Evolutionary conservation across 2,797 vertebrate genomes (phyloP), one percentile per base, ranked within the genome.

Genomic region (Sebastes nivosus): DNA sequence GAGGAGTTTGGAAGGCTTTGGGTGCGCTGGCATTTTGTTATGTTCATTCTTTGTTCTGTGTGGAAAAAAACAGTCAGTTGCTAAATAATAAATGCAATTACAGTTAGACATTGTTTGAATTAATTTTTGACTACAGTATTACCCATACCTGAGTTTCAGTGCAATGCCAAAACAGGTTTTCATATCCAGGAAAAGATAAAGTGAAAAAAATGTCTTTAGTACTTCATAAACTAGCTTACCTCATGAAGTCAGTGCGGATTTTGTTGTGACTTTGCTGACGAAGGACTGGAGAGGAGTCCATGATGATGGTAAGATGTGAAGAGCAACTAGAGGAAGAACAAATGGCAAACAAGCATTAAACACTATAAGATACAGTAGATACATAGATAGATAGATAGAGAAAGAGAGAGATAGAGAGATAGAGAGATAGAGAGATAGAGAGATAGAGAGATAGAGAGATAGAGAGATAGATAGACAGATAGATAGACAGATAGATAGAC

Each of bases 221-320:
- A 16, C 67, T 67, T 59, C 0, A 42, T 52, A 27, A 69, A 36
- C 14, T 8, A 5, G 1, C 70, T 88, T 84, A 93, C 94, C 92
- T 94, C 60, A 24, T 72, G 30, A 84, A 64, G 25, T 93, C 89
- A 75, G 67, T 85, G 11, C 22, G 80, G 55, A 89, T 90, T 87
- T 93, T 92, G 77, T 93, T 94, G 20, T 84, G 90, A 84, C 80
- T 94, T 88, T 90, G 91, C 55, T 89, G 89, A 27, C 88, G 80
- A 71, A 94, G 92, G 29, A 93, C 80, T 67, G 91, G 25, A 59
- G 87, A 91, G 6, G 91, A 88, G 58, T 94, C 91, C 96, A 96
- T 96, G 8, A 24, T 89, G 70, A 72, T 7, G 36, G 27, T 20
- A 57, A 66, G 20, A 12, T 52, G 61, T 77, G 57, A 50, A 32